These are phyloP conservation scores for Eupeodes luniger DNA, from an alignment of 2,888 invertebrate genomes.

Conservation along the genomic window DNA sequence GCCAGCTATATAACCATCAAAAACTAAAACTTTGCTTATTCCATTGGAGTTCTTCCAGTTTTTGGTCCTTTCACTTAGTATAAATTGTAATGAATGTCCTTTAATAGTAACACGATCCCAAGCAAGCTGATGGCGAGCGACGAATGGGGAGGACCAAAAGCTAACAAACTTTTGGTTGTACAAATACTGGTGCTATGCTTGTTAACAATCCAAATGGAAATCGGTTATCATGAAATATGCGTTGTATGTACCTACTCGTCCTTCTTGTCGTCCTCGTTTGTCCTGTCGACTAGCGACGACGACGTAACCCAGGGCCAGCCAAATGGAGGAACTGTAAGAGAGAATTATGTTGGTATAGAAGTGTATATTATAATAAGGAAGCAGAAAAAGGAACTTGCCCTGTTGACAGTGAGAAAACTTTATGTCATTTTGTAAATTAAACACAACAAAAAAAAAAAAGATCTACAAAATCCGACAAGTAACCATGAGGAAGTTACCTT, in stretches of 20 bases:
- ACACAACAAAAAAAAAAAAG: constrained; percentile 38
- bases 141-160: neutral
- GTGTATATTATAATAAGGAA: neutral
- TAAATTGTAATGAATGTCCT: constrained; percentile 72
- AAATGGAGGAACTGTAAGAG: neutral
- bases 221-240: constrained; percentile 75
- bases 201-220: constrained; percentile 71
- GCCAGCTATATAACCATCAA: neutral
- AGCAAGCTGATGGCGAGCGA: neutral
- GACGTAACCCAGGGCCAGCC: neutral
- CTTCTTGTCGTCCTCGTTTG: no score
- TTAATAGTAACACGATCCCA: constrained; percentile 59
- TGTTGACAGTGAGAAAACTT: constrained; percentile 71
- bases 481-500: constrained; percentile 20
- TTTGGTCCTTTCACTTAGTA: constrained; percentile 22
- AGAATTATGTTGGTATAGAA: neutral
- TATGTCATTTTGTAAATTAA: constrained; percentile 69
- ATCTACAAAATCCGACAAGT: constrained; percentile 23
- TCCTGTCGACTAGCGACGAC: no score
- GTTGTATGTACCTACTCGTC: neutral
- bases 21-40: constrained; percentile 13
- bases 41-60: neutral
- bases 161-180: constrained; percentile 45
- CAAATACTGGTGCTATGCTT: constrained; percentile 45
- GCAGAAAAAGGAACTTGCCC: constrained; percentile 13